Evolutionary conservation across 2,797 vertebrate genomes (phyloP), one percentile per base, ranked within the genome.

Genomic region (Scyliorhinus canicula): DNA sequence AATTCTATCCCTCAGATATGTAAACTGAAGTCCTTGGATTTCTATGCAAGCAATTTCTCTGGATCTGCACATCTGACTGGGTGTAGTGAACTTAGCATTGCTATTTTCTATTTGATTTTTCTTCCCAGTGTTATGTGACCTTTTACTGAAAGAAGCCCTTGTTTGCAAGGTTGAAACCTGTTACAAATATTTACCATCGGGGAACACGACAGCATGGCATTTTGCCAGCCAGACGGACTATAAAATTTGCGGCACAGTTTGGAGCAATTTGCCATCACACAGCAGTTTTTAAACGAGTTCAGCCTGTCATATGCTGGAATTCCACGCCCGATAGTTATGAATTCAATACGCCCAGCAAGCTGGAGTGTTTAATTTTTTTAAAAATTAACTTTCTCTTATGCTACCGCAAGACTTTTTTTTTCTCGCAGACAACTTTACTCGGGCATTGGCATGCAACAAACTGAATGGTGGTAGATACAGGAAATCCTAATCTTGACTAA

Each of bases 401-500:
- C 97, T 97, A 97, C 97, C 97, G 97, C 97, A 97, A 96, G 97
- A 98, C 98, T 97, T 98, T 98, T 97, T 60, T 97, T 60, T 60
- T 60, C 7, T 57, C 55, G 97, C 97, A 97, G 97, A 98, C 98
- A 97, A 97, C 98, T 98, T 98, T 97, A 97, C 97, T 97, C n/a
- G 98, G 98, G 97, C 98, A 98, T 98, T 99, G 99, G 98, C 98
- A 99, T 99, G 99, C 99, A 99, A 98, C 98, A 99, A 99, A 99
- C 98, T 98, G 99, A 99, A 99, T 98, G 98, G 98, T 98, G 98
- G 98, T 98, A 98, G 96, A 98, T 98, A 98, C 98, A 98, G 98
- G 98, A 98, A 98, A 97, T 98, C 98, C 98, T 99, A 99, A 99
- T 99, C 99, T 99, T 98, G 97, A 98, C 99, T 99, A 99, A 99